Evolutionary conservation across 2,888 invertebrate species (phyloP), one percentile per base, ranked within the genome.

Genomic region (Anthophora plumipes): DNA sequence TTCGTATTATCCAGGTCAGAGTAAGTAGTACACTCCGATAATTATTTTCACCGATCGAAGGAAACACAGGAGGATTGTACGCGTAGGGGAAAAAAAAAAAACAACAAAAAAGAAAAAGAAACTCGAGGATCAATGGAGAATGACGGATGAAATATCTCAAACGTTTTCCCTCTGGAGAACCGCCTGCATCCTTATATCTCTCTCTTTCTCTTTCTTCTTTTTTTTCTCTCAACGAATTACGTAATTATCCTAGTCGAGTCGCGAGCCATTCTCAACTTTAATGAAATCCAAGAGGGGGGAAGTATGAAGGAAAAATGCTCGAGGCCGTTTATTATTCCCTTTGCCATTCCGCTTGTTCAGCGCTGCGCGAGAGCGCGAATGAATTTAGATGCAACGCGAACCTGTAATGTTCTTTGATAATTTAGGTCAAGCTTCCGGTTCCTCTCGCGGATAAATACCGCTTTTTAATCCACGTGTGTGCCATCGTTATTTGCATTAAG

Each of bases 341-440:
- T 80, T 70, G 72, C 54, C 50, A 31, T 69, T 63, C 59, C 66
- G 48, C 22, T 64, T 57, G 72, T 61, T 64, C 55, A 50, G 37
- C 37, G 48, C 61, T n/a, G 37, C 39, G 25, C 61, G 67, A 64
- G 60, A n/a, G n/a, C 66, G 48, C 57, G 59, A 85, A 82, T 82
- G 72, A 80, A 82, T 82, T 80, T 73, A 80, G 70, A 77, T 73
- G 63, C 80, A 76, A 77, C 68, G 48, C 20, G 52, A 59, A 59
- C 55, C 43, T 43, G 64, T 77, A 77, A 85, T 55, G 69, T 60
- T 71, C 73, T 37, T 68, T 54, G 66, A 84, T 76, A 78, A 80
- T 80, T 54, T 60, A 59, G 77, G 39, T 82, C 73, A 74, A 74
- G 37, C 54, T 57, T 14, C 61, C 61, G 60, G 68, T 52, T n/a